Evolutionary conservation across 2,888 invertebrate genomes (phyloP).

Genomic region (Liodrosophila aerea): DNA sequence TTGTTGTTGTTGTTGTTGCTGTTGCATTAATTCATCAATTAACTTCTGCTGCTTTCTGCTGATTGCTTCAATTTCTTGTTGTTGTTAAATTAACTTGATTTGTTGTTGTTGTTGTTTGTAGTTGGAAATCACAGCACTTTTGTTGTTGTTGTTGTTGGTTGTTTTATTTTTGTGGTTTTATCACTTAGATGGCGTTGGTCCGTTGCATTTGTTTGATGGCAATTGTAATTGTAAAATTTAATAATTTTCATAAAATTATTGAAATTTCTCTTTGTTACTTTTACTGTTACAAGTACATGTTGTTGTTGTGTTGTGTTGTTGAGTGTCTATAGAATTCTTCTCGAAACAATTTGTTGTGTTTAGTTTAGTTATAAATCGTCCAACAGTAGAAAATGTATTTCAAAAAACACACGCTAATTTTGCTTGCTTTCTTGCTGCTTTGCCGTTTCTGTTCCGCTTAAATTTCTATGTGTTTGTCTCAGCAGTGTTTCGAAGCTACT

Average conservation of each 20-base stretch:
- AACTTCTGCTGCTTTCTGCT: slow-evolving; percentile 42
- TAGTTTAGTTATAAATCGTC: slow-evolving; percentile 26
- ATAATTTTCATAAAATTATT: slow-evolving; percentile 62
- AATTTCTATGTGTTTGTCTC: slow-evolving; percentile 55
- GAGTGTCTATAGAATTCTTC: slow-evolving; percentile 66
- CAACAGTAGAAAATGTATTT: slow-evolving; percentile 59
- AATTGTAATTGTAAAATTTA: slow-evolving; percentile 57
- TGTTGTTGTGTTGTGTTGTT: slow-evolving; percentile 22
- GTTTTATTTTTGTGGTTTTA: slow-evolving; percentile 50
- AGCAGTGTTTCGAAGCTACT: slow-evolving; percentile 75
- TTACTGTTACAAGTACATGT: slow-evolving; percentile 49
- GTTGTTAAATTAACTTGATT: slow-evolving; percentile 40
- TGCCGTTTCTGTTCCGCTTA: slow-evolving; percentile 44
- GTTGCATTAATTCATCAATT: no score
- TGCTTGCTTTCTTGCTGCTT: slow-evolving; percentile 55
- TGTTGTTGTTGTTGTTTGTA: slow-evolving; percentile 60
- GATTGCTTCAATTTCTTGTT: slow-evolving; percentile 63
- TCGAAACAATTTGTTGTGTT: slow-evolving; percentile 61
- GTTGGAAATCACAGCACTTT: slow-evolving; percentile 79
- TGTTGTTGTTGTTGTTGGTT: slow-evolving; percentile 57
- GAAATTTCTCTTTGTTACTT: slow-evolving; percentile 16
- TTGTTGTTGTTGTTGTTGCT: slow-evolving; percentile 38
- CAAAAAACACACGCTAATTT: slow-evolving; percentile 46
- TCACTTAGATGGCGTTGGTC: slow-evolving; percentile 80
- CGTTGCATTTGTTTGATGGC: slow-evolving; percentile 78